Conservation (phyloP, 2,113 vertebrate species). For the Erythrolamprus reginae region DNA sequence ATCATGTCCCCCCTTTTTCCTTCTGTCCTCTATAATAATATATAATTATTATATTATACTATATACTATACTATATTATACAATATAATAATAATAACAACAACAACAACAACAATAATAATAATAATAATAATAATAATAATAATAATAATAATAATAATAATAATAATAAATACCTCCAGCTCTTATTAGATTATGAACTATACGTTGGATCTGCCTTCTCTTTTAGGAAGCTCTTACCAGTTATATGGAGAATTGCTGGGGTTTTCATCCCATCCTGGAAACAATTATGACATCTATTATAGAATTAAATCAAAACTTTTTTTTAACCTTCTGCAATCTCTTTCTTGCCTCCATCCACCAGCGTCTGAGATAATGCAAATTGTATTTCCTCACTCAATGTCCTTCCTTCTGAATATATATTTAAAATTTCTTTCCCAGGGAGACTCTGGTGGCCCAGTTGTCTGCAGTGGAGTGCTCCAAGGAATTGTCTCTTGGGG, state of each 20-base stretch:
- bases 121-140: no score
- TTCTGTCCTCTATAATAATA: no score
- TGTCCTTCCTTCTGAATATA: no score
- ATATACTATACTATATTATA: no score
- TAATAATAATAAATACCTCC: no score
- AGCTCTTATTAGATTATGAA: neutral
- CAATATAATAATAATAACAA: no score
- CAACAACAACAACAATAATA: no score
- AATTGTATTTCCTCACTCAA: neutral
- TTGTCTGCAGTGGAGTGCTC: constrained; percentile 66
- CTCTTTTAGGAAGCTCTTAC: neutral
- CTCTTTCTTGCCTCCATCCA: neutral
- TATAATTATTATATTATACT: no score
- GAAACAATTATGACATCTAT: neutral
- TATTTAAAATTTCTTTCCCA: constrained; percentile 50
- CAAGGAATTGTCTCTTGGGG: constrained; percentile 78
- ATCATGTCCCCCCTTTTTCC: no score
- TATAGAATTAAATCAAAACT: neutral
- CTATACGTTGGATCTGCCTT: neutral
- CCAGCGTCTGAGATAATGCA: neutral
- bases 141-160: no score
- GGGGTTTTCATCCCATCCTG: neutral
- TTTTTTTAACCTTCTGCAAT: neutral
- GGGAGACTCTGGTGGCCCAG: constrained; percentile 78
- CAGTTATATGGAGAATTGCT: neutral